Evolutionary conservation across 1,140 invertebrate species (phyloP).

Genomic region (Pseudomyrmex cubaensis): DNA sequence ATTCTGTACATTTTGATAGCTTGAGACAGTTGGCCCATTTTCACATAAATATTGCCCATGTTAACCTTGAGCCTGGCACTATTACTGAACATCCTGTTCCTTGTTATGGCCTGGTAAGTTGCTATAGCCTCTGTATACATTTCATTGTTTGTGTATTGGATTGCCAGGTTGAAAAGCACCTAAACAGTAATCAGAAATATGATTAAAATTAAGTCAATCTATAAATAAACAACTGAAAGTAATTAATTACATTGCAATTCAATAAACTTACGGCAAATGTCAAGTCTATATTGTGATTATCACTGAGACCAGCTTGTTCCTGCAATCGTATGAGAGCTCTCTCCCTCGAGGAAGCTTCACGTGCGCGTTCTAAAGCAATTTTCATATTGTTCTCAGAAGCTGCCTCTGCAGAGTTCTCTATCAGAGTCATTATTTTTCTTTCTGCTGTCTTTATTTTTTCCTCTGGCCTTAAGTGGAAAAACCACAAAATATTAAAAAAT

Average conservation of each 20-base stretch:
- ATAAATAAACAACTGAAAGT: conserved; percentile 38
- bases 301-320: conserved; percentile 94
- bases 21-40: conserved; percentile 96
- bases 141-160: conserved; percentile 96
- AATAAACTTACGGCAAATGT: conserved; percentile 93
- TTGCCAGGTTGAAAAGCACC: conserved; percentile 97
- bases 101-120: conserved; percentile 95
- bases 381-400: conserved; percentile 86
- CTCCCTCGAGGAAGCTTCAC: conserved; percentile 98
- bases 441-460: conserved; percentile 94
- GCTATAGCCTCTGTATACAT: conserved; percentile 98
- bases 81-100: conserved; percentile 94
- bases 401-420: conserved; percentile 86
- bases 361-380: conserved; percentile 95
- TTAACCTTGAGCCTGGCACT: conserved; percentile 97
- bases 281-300: conserved; percentile 96
- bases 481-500: too few species aligned
- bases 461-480: conserved; percentile 88
- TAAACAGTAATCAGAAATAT: conserved; percentile 76
- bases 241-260: background rate
- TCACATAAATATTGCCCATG: conserved; percentile 99
- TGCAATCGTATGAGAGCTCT: conserved; percentile 94
- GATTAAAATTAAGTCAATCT: conserved; percentile 64
- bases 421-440: conserved; percentile 92
- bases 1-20: conserved; percentile 99